Percentiles rank a stretch among this genome's conserved stretches.
These are phyloP conservation scores for Spodoptera picta DNA, from an alignment of 2,888 invertebrate species.

Conservation along the genomic window DNA sequence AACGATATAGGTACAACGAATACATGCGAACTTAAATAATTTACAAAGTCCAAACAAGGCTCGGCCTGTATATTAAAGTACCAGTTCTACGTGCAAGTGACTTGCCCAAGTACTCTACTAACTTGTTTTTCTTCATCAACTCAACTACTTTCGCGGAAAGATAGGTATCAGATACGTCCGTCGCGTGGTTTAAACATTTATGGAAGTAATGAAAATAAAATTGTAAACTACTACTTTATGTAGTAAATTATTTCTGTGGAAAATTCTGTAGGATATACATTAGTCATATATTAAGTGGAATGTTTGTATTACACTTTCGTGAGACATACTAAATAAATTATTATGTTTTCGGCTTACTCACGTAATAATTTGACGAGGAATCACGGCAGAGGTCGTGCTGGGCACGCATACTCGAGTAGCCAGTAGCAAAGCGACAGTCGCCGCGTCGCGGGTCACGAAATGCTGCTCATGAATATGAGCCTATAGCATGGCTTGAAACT, in stretches of 20 bases:
- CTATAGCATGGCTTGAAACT: too few relatives aligned
- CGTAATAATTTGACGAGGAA: too few relatives aligned
- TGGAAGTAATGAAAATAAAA: constrained; percentile 23
- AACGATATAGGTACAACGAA: constrained; percentile 8
- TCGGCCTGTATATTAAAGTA: constrained; percentile 16
- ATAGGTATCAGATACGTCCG: constrained; percentile 28
- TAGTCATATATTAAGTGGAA: too few relatives aligned
- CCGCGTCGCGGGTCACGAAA: too few relatives aligned
- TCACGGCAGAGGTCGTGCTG: too few relatives aligned
- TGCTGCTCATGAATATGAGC: too few relatives aligned
- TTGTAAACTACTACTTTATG: not conserved
- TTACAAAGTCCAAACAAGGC: constrained; percentile 8
- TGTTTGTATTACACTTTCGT: too few relatives aligned
- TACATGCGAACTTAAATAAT: constrained; percentile 11
- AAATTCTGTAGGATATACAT: constrained; percentile 10
- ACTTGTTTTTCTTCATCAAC: constrained; percentile 45
- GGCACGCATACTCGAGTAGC: too few relatives aligned
- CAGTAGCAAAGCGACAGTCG: too few relatives aligned
- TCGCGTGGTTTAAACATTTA: constrained; percentile 42
- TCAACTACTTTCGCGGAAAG: constrained; percentile 41
- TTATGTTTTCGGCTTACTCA: too few relatives aligned
- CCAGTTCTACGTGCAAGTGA: constrained; percentile 2
- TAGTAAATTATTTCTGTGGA: constrained; percentile 26
- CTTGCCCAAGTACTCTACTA: constrained; percentile 15
- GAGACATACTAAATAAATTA: too few relatives aligned